Conservation (phyloP, 2,113 vertebrate species). For the Heliornis fulica region DNA sequence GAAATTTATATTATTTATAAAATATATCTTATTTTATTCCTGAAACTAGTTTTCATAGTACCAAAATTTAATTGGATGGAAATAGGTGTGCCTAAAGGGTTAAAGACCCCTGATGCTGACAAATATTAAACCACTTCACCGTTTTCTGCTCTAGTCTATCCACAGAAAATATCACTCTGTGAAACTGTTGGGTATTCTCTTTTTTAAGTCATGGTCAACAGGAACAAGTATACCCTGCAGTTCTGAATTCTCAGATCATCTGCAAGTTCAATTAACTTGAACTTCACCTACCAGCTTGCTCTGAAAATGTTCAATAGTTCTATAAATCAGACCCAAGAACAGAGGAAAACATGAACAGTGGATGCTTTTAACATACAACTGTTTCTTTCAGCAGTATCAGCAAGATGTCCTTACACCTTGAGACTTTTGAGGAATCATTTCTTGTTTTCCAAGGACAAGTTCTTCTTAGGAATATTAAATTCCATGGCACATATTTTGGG, state of each 20-base stretch:
- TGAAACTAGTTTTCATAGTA: background rate
- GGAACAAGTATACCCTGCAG: background rate
- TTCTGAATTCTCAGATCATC: background rate
- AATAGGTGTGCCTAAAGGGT: background rate
- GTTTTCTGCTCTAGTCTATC: background rate
- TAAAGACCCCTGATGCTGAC: background rate
- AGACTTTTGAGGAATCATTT: background rate
- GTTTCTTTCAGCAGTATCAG: background rate
- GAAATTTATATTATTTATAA: too few species aligned
- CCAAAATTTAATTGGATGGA: background rate
- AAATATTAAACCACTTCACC: background rate
- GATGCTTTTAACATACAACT: background rate
- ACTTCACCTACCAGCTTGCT: background rate
- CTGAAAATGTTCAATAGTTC: background rate
- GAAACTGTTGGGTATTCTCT: background rate
- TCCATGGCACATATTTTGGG: background rate
- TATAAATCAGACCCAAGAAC: background rate
- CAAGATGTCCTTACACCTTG: background rate
- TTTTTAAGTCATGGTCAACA: background rate
- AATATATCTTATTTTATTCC: too few species aligned
- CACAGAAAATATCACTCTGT: background rate
- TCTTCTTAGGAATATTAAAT: background rate
- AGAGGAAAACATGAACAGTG: background rate
- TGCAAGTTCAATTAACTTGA: background rate
- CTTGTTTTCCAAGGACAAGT: background rate